Base-by-base conservation (phyloP, 1,140 invertebrate species). In the Ceratoteleas bidentatus region DNA sequence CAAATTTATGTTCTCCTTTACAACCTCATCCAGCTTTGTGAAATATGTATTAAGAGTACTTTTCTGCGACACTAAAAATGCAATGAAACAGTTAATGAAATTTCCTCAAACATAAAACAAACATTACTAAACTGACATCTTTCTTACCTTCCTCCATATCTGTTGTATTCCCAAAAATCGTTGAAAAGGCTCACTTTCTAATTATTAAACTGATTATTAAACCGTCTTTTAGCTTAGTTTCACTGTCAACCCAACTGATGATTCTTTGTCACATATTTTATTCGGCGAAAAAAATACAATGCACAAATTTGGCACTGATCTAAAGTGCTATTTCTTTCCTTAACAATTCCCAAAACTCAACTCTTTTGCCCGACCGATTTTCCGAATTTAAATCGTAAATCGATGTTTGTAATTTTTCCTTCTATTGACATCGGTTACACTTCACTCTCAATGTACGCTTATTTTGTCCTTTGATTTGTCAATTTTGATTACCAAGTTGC, bases 21-120 rank as follows among this genome's bases (percentile, higher is more conserved):
- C 13, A 32, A 76, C 1, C 5, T 61, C 64, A 10, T 69, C 43
- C 15, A 76, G 38, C 47, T 62, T 38, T 38, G 33, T 0, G n/a
- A 76, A 68, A 16, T 54, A 49, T 0, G 10, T 33, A 45, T 33
- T 11, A 13, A 68, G 47, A 24, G 53, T 50, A 68, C 36, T 13
- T 34, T 40, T 62, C 47, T 34, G 38, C 14, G n/a, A 45, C 4
- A 53, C 72, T 65, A 10, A 58, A 24, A 74, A 38, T 36, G 38
- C 36, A 49, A 56, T 53, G 5, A 61, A 45, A 45, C 13, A 5
- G 33, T 38, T 33, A 47, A 40, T 13, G 40, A 43, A 9, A 43
- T 43, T 43, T 10, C n/a, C n/a, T 43, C n/a, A 43, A 43, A 43
- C 8, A 43, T 43, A 43, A 2, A 43, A 43, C 40, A 43, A 43